phyloP scores from a whole-genome alignment of 1,140 invertebrate species.

The Atopsyche davidsoni region DNA sequence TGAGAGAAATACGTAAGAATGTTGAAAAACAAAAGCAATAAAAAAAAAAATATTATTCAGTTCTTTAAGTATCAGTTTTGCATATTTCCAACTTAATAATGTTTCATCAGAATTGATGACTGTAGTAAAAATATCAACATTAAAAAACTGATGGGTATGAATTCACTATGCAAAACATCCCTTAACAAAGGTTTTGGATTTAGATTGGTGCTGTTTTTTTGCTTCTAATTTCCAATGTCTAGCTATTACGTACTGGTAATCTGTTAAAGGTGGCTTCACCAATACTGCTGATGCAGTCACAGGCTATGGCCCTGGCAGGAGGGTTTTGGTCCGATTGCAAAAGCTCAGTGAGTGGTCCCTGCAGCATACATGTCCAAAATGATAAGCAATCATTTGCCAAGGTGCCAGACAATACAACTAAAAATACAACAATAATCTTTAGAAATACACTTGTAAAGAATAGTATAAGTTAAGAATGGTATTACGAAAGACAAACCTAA shows the following conservation, averaged over 20 bases:
- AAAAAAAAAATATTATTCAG: too few relatives aligned
- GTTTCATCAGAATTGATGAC: too few relatives aligned
- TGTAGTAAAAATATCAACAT: too few relatives aligned
- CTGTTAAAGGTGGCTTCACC: conserved; percentile 56
- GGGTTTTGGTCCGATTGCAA: conserved; percentile 45
- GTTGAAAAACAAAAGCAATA: conserved; percentile 1
- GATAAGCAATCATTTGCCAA: conserved; percentile 4
- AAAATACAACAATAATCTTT: neutral
- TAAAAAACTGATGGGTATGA: too few relatives aligned
- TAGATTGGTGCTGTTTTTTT: too few relatives aligned
- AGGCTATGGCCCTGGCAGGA: conserved; percentile 60
- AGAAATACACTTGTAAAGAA: neutral
- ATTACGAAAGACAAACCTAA: conserved; percentile 45
- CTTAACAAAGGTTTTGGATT: too few relatives aligned
- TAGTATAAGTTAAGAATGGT: neutral
- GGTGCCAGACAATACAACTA: neutral
- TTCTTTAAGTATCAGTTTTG: too few relatives aligned
- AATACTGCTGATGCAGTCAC: conserved; percentile 72
- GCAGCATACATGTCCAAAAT: conserved; percentile 54
- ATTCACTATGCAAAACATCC: too few relatives aligned
- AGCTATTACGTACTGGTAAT: conserved; percentile 61
- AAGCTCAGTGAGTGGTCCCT: conserved; percentile 45
- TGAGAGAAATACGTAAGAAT: conserved; percentile 44
- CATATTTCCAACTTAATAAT: too few relatives aligned
- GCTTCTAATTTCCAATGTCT: too few relatives aligned